These are phyloP conservation scores for Drosophila pseudotakahashii DNA, from an alignment of 2,888 invertebrate genomes.

Conservation along the genomic window DNA sequence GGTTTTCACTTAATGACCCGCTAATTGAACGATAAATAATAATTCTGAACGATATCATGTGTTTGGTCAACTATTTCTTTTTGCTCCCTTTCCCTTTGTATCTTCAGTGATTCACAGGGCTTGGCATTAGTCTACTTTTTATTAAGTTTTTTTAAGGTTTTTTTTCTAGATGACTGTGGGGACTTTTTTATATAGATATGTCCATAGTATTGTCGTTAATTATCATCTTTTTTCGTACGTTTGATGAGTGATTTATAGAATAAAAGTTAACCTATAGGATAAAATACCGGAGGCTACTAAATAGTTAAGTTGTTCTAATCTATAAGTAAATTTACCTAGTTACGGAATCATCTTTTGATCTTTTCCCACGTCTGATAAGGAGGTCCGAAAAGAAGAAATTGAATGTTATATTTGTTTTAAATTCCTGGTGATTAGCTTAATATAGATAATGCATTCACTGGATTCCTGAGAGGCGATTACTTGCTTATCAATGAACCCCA, in stretches of 20 bases:
- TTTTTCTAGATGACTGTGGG: neutral
- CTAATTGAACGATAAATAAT: conserved; percentile 29
- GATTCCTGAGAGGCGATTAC: neutral
- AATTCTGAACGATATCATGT: conserved; percentile 8
- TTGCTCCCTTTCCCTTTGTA: neutral
- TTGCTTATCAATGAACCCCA: conserved; percentile 12
- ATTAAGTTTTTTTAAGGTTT: neutral
- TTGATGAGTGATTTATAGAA: neutral
- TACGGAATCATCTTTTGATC: neutral
- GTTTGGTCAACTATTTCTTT: conserved; percentile 4
- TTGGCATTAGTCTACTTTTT: neutral
- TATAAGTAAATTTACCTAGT: neutral
- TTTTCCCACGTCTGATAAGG: neutral
- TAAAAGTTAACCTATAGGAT: neutral
- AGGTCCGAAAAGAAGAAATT: too few relatives aligned
- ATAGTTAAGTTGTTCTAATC: neutral
- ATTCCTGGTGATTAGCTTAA: neutral
- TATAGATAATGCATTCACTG: neutral
- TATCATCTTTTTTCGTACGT: too few relatives aligned
- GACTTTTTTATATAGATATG: neutral
- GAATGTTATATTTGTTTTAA: too few relatives aligned
- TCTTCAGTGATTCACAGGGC: neutral
- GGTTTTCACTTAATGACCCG: conserved; percentile 4
- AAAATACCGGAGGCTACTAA: neutral
- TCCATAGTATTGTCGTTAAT: neutral